Conservation (phyloP, 2,888 invertebrate species). For the Zele albiditarsus region DNA sequence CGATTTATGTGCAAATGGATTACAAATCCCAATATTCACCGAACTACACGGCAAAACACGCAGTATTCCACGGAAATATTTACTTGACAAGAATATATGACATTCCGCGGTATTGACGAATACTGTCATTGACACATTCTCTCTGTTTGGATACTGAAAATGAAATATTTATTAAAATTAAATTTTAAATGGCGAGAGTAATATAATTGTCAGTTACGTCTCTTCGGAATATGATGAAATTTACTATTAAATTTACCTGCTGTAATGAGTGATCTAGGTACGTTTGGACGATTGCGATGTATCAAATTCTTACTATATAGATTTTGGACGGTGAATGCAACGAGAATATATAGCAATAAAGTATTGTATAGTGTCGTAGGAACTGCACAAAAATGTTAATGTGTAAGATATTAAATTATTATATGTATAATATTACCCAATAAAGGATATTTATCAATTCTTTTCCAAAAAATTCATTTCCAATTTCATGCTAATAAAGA, state of each 20-base stretch:
- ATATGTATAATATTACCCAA: neutral
- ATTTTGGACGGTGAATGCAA: neutral
- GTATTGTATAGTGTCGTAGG: neutral
- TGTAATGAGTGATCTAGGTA: too few relatives aligned
- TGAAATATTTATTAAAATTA: neutral
- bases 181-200: neutral
- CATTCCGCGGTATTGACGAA: too few relatives aligned
- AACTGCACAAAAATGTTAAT: neutral
- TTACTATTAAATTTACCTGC: too few relatives aligned
- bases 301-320: neutral
- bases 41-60: too few relatives aligned
- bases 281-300: neutral
- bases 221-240: neutral
- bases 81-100: too few relatives aligned
- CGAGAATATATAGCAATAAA: neutral
- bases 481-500: neutral
- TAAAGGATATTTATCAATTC: constrained; percentile 1
- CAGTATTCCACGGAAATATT: too few relatives aligned
- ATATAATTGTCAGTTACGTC: neutral
- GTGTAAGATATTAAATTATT: neutral
- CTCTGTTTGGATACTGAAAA: neutral
- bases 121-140: too few relatives aligned
- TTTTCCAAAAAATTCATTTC: constrained; percentile 8
- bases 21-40: too few relatives aligned
- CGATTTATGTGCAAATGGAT: too few relatives aligned